phyloP scores from a whole-genome alignment of 2,888 invertebrate species.

The Salticus scenicus region DNA sequence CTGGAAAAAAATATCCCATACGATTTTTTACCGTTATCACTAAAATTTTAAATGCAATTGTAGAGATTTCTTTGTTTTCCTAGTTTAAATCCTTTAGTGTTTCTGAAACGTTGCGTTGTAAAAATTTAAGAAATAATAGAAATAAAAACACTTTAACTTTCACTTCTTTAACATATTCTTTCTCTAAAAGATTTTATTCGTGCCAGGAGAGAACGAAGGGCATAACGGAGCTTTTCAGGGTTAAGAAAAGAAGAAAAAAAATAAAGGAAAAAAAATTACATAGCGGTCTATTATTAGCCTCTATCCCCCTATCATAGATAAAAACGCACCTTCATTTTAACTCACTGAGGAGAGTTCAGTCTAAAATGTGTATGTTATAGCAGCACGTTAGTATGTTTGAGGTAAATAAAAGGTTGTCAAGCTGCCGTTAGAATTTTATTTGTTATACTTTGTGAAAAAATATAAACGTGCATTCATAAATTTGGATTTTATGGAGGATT shows the following conservation, averaged over 20 bases:
- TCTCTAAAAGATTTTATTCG: not conserved
- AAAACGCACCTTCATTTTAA: constrained; percentile 14
- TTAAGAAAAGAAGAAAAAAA: not conserved
- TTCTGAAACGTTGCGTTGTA: not conserved
- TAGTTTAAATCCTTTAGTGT: not conserved
- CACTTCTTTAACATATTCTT: not conserved
- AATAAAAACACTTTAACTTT: not conserved
- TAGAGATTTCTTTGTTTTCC: not conserved
- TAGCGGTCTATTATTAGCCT: constrained; percentile 2
- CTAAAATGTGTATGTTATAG: not conserved
- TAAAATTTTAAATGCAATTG: not conserved
- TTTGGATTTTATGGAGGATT: too few relatives aligned
- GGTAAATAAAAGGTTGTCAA: not conserved
- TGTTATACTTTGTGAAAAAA: too few relatives aligned
- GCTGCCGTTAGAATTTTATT: too few relatives aligned
- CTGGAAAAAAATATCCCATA: too few relatives aligned
- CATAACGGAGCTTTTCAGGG: constrained; percentile 15
- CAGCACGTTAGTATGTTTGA: too few relatives aligned
- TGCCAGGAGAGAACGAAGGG: constrained; percentile 3
- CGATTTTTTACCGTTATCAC: too few relatives aligned
- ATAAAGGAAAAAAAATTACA: not conserved
- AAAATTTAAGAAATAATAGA: not conserved
- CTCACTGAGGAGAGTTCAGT: not conserved
- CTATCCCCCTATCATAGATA: constrained; percentile 4
- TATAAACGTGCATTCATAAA: too few relatives aligned